These are phyloP conservation scores for Pristiophorus japonicus DNA, from an alignment of 2,113 vertebrate genomes.

Conservation along the genomic window DNA sequence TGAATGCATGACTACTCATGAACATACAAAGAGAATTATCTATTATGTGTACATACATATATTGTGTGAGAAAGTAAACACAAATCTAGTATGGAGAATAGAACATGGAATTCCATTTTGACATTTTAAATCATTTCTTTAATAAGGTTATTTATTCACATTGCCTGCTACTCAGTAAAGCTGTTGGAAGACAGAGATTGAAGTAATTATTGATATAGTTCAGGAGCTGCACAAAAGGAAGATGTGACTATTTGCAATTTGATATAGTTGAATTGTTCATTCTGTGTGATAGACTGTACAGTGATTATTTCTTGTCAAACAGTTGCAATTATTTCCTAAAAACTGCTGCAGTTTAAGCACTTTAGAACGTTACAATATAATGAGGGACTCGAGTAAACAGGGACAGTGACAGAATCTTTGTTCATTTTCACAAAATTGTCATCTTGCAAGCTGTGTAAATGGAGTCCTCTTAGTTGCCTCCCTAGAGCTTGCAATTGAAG, in stretches of 20 bases:
- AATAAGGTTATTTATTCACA: neutral
- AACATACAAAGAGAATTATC: neutral
- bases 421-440: neutral
- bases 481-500: conserved; percentile 49
- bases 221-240: neutral
- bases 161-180: neutral
- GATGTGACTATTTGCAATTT: neutral
- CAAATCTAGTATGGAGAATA: neutral
- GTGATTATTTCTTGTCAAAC: conserved; percentile 13
- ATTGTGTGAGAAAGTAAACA: neutral
- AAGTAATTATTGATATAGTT: neutral
- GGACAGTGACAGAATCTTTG: neutral
- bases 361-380: neutral
- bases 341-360: neutral
- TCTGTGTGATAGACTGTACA: neutral
- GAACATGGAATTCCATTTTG: neutral
- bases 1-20: neutral
- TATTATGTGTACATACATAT: neutral
- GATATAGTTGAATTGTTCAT: neutral
- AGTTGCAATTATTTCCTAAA: conserved; percentile 7
- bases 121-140: neutral
- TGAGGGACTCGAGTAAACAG: neutral
- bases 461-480: conserved; percentile 45
- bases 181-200: neutral
- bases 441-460: conserved; percentile 44